phyloP scores from a whole-genome alignment of 2,888 invertebrate genomes.

The Eupsilia transversa region DNA sequence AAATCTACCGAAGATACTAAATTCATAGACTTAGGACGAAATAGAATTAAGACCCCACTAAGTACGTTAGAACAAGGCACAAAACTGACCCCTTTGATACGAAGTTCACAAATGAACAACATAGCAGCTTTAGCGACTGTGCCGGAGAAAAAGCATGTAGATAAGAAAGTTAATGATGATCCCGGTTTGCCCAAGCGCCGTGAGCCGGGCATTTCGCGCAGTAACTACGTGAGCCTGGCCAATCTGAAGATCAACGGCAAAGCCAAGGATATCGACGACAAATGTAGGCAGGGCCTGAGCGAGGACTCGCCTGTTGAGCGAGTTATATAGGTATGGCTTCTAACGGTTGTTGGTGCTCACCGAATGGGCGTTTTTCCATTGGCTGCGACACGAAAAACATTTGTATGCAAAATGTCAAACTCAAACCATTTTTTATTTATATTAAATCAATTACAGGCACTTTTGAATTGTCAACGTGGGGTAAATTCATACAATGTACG shows the following conservation, averaged over 20 bases:
- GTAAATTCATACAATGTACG: neutral
- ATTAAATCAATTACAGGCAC: too few species aligned
- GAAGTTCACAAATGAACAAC: conserved; percentile 69
- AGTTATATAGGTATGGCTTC: conserved; percentile 73
- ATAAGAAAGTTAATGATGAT: conserved; percentile 56
- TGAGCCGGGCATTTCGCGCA: conserved; percentile 83
- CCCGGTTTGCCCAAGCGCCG: conserved; percentile 70
- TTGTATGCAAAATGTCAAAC: neutral
- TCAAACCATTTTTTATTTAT: too few species aligned
- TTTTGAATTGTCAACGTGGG: too few species aligned
- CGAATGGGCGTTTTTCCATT: neutral
- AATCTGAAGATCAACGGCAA: conserved; percentile 85
- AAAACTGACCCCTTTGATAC: conserved; percentile 68
- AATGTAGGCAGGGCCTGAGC: conserved; percentile 53
- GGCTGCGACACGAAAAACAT: neutral
- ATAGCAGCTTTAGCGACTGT: conserved; percentile 70
- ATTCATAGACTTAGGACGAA: conserved; percentile 78
- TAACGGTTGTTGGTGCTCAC: conserved; percentile 8
- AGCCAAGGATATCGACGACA: conserved; percentile 73
- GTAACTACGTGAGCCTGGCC: conserved; percentile 88
- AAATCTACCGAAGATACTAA: conserved; percentile 71
- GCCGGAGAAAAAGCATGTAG: conserved; percentile 71
- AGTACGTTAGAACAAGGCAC: conserved; percentile 53
- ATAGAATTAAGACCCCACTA: conserved; percentile 77
- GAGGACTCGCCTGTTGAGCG: conserved; percentile 76